Evolutionary conservation across 2,888 invertebrate species (phyloP).

Genomic region (Caenorhabditis sp.): DNA sequence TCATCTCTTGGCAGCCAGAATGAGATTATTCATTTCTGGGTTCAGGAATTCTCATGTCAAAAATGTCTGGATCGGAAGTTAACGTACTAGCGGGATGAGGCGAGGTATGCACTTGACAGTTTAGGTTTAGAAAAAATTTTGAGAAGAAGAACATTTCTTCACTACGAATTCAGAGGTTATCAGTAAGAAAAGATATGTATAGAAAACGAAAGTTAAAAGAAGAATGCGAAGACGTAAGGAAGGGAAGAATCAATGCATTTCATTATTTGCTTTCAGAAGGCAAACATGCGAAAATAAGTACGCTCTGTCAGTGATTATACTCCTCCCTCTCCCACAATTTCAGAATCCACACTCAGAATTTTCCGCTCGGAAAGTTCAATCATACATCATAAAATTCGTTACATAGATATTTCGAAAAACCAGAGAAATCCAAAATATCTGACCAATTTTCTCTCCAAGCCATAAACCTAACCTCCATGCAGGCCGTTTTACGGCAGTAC

Average conservation of each 20-base stretch:
- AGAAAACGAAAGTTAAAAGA: slow-evolving; percentile 21
- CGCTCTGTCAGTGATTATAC: not conserved
- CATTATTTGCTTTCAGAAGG: slow-evolving; percentile 51
- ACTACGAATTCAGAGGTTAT: slow-evolving; percentile 9
- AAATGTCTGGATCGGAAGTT: too few relatives aligned
- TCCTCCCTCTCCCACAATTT: not conserved
- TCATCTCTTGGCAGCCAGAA: too few relatives aligned
- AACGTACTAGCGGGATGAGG: too few relatives aligned
- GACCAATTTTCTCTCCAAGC: slow-evolving; percentile 19
- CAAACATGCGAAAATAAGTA: slow-evolving; percentile 43
- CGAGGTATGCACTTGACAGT: too few relatives aligned
- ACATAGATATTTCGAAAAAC: not conserved
- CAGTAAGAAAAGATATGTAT: not conserved
- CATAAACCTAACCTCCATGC: slow-evolving; percentile 36
- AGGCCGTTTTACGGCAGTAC: slow-evolving; percentile 21
- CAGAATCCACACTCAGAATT: not conserved
- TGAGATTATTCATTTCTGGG: not conserved
- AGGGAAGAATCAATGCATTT: slow-evolving; percentile 35
- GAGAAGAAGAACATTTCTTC: not conserved
- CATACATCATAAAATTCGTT: not conserved
- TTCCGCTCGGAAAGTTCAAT: not conserved
- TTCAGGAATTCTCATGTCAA: too few relatives aligned
- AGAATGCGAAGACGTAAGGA: slow-evolving; percentile 20
- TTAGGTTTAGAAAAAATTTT: slow-evolving; percentile 8
- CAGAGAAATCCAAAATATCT: not conserved